These are phyloP conservation scores for Strix uralensis DNA, from an alignment of 2,113 vertebrate genomes.

Conservation along the genomic window DNA sequence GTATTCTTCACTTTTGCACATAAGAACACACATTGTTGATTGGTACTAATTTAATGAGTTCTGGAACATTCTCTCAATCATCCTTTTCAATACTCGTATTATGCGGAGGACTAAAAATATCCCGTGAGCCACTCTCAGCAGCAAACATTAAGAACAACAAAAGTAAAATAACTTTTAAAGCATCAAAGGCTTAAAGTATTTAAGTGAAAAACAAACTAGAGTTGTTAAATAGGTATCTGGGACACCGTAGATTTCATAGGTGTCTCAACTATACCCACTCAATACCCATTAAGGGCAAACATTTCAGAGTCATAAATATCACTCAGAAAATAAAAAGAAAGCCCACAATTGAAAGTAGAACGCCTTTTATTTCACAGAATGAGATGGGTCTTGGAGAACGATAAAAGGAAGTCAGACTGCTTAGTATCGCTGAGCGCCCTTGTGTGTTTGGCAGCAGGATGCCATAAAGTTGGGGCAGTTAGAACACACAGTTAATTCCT, in stretches of 20 bases:
- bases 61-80: background rate
- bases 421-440: accelerated
- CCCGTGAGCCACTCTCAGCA: background rate
- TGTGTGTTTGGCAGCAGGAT: background rate
- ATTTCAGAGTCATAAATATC: background rate
- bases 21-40: background rate
- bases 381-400: background rate
- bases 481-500: background rate
- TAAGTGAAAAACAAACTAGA: background rate
- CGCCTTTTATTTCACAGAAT: background rate
- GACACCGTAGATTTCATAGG: background rate
- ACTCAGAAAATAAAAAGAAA: background rate
- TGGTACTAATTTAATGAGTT: background rate
- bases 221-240: background rate
- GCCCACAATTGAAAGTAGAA: background rate
- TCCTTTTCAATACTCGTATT: background rate
- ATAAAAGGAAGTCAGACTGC: background rate
- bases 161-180: background rate
- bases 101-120: background rate
- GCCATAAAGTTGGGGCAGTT: background rate
- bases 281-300: background rate
- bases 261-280: background rate
- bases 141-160: background rate
- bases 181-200: background rate
- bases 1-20: background rate